Conservation (phyloP, 2,888 invertebrate species). For the Cephus spinipes region DNA sequence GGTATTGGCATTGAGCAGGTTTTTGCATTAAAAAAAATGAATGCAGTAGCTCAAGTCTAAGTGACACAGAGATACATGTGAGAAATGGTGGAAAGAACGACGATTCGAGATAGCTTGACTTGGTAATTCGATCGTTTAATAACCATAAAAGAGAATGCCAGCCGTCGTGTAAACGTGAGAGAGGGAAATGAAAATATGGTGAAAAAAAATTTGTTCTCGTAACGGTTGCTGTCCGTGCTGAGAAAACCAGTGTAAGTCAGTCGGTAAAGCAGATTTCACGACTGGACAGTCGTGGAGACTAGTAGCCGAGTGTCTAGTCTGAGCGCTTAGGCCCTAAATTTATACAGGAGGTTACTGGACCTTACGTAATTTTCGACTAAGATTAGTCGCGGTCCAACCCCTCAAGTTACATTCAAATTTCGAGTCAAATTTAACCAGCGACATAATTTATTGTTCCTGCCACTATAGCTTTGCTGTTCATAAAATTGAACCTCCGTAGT, state of each 20-base stretch:
- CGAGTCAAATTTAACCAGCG: neutral
- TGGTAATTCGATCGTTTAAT: neutral
- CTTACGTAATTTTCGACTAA: slow-evolving; percentile 53
- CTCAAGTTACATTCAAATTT: slow-evolving; percentile 15
- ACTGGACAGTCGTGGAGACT: slow-evolving; percentile 9
- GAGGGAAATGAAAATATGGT: neutral
- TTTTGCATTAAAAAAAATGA: neutral
- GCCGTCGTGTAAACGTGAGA: neutral
- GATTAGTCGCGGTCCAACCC: slow-evolving; percentile 39
- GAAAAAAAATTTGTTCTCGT: neutral
- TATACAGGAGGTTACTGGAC: slow-evolving; percentile 55
- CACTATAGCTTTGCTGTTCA: neutral
- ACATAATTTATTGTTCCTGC: neutral
- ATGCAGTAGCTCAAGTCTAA: neutral
- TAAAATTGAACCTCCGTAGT: neutral
- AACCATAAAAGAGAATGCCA: neutral
- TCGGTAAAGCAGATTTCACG: slow-evolving; percentile 10
- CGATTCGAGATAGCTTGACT: neutral
- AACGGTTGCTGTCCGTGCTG: slow-evolving; percentile 1
- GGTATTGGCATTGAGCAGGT: too few relatives aligned
- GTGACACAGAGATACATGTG: neutral
- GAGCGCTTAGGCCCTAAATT: slow-evolving; percentile 48
- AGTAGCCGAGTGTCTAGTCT: slow-evolving; percentile 19
- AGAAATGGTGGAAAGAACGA: neutral
- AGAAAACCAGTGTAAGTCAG: neutral